Evolutionary conservation across 2,888 invertebrate species (phyloP).

Genomic region (Eulithis testata): DNA sequence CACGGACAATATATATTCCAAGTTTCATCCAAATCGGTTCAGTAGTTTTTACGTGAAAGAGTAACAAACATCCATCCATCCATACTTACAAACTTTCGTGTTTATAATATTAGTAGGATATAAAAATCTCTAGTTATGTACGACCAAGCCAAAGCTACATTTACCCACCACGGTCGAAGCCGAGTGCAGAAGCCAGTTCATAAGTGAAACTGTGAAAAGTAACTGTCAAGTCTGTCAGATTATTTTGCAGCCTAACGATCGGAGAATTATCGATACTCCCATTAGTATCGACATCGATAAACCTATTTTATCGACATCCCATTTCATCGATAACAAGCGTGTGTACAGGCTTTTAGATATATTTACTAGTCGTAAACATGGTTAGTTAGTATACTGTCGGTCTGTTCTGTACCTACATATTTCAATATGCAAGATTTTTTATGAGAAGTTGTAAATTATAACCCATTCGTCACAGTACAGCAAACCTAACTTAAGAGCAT

Average conservation of each 20-base stretch:
- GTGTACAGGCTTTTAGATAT: slow-evolving; percentile 42
- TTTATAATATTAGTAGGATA: too few species aligned
- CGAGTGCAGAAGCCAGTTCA: not conserved
- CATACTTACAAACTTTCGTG: too few species aligned
- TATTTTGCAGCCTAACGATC: slow-evolving; percentile 14
- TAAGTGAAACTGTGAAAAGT: not conserved
- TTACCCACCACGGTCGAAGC: not conserved
- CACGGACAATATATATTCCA: too few species aligned
- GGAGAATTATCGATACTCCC: slow-evolving; percentile 26
- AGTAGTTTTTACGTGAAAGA: too few species aligned
- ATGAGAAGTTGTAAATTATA: not conserved
- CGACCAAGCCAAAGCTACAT: not conserved
- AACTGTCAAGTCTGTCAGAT: slow-evolving; percentile 11
- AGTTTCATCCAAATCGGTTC: too few species aligned
- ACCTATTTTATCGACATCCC: slow-evolving; percentile 25
- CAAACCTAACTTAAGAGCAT: too few species aligned
- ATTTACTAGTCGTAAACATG: slow-evolving; percentile 43
- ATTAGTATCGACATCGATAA: slow-evolving; percentile 31
- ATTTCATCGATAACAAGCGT: slow-evolving; percentile 42
- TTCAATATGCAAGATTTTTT: slow-evolving; percentile 7
- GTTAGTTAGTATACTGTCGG: slow-evolving; percentile 17
- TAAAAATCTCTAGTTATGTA: too few species aligned
- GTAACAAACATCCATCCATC: too few species aligned
- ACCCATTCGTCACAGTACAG: not conserved
- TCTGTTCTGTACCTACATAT: slow-evolving; percentile 1